Conservation (phyloP, 2,113 vertebrate species). For the Addax nasomaculatus region DNA sequence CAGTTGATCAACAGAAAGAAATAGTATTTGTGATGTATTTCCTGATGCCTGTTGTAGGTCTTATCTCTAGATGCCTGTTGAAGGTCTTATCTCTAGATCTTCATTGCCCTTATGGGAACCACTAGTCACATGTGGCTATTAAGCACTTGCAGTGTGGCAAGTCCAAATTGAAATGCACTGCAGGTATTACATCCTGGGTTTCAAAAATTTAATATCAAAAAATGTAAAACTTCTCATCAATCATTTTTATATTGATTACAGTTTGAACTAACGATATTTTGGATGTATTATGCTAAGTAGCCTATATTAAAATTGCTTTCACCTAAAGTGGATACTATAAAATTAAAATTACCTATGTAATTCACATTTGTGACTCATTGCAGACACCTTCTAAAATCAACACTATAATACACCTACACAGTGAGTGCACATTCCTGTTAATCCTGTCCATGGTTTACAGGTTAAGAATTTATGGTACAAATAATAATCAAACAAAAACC, state of each 20-base stretch:
- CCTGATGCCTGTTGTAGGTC: not conserved
- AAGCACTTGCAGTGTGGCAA: not conserved
- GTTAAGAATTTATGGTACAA: not conserved
- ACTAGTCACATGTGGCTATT: not conserved
- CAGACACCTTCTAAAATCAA: not conserved
- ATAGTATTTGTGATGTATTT: not conserved
- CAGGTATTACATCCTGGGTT: not conserved
- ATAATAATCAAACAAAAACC: not conserved
- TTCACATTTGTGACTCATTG: not conserved
- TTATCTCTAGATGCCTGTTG: not conserved
- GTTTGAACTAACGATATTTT: not conserved
- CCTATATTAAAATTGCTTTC: not conserved
- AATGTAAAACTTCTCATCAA: not conserved
- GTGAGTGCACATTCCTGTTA: not conserved
- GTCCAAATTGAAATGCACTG: not conserved
- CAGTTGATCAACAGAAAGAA: not conserved
- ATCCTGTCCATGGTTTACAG: not conserved
- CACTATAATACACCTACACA: not conserved
- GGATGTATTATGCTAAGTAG: not conserved
- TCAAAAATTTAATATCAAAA: not conserved
- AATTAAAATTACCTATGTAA: not conserved
- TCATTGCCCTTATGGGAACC: not conserved
- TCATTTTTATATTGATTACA: not conserved
- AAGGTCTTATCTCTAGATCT: not conserved
- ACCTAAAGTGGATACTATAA: not conserved